Evolutionary conservation across 2,888 invertebrate genomes (phyloP), one percentile per base, ranked within the genome.

Genomic region (Drosophila algonquin): DNA sequence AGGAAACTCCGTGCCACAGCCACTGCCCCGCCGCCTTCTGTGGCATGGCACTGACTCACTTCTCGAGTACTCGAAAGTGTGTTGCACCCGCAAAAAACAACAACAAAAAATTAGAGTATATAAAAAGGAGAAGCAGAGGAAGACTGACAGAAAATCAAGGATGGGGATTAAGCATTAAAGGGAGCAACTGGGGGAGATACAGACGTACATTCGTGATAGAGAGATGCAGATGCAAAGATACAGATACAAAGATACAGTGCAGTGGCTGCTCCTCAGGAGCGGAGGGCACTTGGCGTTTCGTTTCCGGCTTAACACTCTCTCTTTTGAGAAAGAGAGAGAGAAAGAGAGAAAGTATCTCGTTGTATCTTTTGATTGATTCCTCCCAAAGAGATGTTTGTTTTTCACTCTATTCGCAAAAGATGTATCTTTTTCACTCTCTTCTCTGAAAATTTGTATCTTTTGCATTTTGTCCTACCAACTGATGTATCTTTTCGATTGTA

Each of bases 271-370:
- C 24, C 4, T 24, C 4, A 5, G 24, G 24, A 24, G 24, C 24
- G 24, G 24, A 5, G 71, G 72, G 76, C 87, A 83, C 83, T 83
- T 83, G 73, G 76, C 68, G 76, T 78, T 40, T n/a, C 81, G 81
- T 81, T 86, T 83, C 86, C 83, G 83, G 71, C 81, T 73, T 75
- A n/a, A n/a, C n/a, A n/a, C n/a, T n/a, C n/a, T n/a, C n/a, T n/a
- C n/a, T n/a, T n/a, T n/a, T n/a, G n/a, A n/a, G n/a, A n/a, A n/a
- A n/a, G n/a, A n/a, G n/a, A 18, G 32, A 32, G 10, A 27, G 27
- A 6, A 9, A 35, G 40, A 14, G 14, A 14, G 40, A 40, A n/a
- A 40, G 40, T 7, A 40, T 14, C 7, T 40, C 14, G 2, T 32
- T 27, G 27, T 27, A 27, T 27, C 27, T 27, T 27, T 27, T 8